Evolutionary conservation across 2,797 vertebrate species (phyloP), one percentile per base, ranked within the genome.

Genomic region (Silurus lanzhouensis): DNA sequence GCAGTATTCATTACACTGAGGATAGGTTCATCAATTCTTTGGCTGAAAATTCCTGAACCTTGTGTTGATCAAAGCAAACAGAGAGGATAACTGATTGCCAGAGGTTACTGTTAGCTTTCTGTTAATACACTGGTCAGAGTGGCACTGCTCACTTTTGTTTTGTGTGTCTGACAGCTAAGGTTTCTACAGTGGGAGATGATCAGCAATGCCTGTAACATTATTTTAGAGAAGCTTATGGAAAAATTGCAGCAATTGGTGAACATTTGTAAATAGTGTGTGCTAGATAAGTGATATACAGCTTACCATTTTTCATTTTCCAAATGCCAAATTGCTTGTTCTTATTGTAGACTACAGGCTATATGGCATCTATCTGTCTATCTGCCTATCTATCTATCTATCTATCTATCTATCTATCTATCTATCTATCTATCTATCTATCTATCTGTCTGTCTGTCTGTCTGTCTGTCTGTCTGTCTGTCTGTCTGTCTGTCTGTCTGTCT

Each of bases 21-120:
- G 10, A n/a, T 12, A 46, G 31, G 2, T 63, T 46, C 38, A 46
- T n/a, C 20, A 12, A n/a, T 79, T 64, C 10, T 79, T 63, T 63
- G 58, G 58, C 57, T 44, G 31, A 44, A 44, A 25, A 78, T 79
- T 79, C 77, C 38, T 79, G 6, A 63, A 63, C 58, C 14, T 25
- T 12, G 1, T n/a, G 60, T 48, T 63, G 58, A 79, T 79, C 31
- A 63, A 79, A 64, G 77, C 15, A 78, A 63, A 77, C 75, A 60
- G 55, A 63, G 20, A 46, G 38, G 31, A n/a, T 63, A 63, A 79
- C 20, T 63, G 77, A 63, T 46, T 79, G 38, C 60, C 77, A 79
- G 58, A 61, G 31, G 58, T 76, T 76, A 27, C 52, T 10, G n/a
- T 76, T 76, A 76, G 52, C 14, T 27, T 76, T 76, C 25, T 76